These are phyloP conservation scores for Sitophilus oryzae DNA, from an alignment of 1,140 invertebrate genomes.

Conservation along the genomic window DNA sequence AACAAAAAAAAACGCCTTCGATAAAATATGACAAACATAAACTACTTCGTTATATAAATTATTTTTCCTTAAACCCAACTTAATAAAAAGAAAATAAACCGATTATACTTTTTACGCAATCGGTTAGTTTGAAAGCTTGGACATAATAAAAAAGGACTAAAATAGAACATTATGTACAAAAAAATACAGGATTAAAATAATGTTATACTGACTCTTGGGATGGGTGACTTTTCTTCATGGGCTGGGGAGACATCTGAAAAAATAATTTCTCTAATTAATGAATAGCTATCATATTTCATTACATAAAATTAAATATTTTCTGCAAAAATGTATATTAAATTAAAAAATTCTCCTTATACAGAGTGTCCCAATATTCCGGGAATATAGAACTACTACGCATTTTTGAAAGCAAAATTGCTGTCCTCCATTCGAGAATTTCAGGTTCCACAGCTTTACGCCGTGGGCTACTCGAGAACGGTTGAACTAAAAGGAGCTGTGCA, in stretches of 20 bases:
- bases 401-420: too few species aligned
- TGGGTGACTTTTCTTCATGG: slow-evolving; percentile 12
- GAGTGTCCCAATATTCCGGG: too few species aligned
- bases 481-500: too few species aligned
- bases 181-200: slow-evolving; percentile 15
- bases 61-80: slow-evolving; percentile 12
- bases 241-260: slow-evolving; percentile 24
- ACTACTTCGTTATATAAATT: slow-evolving; percentile 9
- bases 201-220: slow-evolving; percentile 7
- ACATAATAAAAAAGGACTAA: background rate
- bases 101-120: background rate
- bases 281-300: slow-evolving; percentile 1
- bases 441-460: too few species aligned
- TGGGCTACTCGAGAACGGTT: too few species aligned
- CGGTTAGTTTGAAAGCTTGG: background rate
- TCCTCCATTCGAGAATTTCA: too few species aligned
- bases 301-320: slow-evolving; percentile 5
- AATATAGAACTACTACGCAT: too few species aligned
- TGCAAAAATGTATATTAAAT: too few species aligned
- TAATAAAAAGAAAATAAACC: too few species aligned
- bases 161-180: slow-evolving; percentile 18
- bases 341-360: too few species aligned
- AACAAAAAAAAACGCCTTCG: background rate
- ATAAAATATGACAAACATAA: slow-evolving; percentile 8
- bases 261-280: too few species aligned